A percentile compares a stretch with the other conserved stretches of the same genome.
Evolutionary conservation across 2,888 invertebrate species (phyloP).

Genomic region (Melinaea menophilus): DNA sequence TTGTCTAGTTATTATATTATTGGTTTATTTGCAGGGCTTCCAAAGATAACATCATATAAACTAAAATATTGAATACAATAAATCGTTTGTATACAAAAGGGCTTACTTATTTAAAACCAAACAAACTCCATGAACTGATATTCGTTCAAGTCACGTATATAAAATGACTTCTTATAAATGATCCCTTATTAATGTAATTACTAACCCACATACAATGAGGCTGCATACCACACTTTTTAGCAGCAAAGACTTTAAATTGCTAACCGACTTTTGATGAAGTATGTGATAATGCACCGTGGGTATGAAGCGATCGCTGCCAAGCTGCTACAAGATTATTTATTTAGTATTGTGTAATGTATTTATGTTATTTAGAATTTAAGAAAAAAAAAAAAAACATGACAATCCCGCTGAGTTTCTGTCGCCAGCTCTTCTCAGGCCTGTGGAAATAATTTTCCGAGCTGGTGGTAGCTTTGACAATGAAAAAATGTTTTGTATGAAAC

Average conservation of each 20-base stretch:
- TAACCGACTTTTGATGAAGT: conserved; percentile 1
- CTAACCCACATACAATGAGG: conserved; percentile 31
- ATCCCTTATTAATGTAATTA: conserved; percentile 41
- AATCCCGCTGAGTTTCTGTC: no score
- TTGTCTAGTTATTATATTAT: no score
- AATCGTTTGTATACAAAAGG: background rate
- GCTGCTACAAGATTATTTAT: no score
- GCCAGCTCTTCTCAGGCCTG: no score
- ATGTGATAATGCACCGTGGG: no score
- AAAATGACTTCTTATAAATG: conserved; percentile 39
- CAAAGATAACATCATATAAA: background rate
- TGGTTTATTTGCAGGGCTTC: background rate
- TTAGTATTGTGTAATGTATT: no score
- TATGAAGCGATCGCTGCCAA: no score
- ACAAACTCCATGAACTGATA: conserved; percentile 30
- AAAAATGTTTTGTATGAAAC: no score
- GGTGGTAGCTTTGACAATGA: no score
- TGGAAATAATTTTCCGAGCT: no score
- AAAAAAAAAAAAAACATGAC: no score
- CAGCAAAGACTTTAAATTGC: conserved; percentile 1
- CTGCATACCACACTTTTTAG: conserved; percentile 18
- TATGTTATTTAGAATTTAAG: no score
- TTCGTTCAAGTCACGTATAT: conserved; percentile 34
- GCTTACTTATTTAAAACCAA: conserved; percentile 10
- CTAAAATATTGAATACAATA: background rate